Evolutionary conservation across 2,797 vertebrate genomes (phyloP).

Genomic region (Myotis findleyi): DNA sequence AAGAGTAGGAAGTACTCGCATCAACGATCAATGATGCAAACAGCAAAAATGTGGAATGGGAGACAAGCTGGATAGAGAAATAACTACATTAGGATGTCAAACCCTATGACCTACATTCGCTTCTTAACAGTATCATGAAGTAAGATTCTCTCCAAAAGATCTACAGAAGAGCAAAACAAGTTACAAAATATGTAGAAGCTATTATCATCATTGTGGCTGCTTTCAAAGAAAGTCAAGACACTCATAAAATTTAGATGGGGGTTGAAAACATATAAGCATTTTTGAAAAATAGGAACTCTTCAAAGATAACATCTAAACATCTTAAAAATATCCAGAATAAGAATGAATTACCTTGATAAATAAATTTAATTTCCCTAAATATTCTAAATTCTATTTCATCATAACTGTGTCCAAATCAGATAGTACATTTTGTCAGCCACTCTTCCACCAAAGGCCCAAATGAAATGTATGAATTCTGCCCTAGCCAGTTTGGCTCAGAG

Average conservation of each 20-base stretch:
- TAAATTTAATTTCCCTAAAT: neutral
- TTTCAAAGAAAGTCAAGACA: constrained; percentile 22
- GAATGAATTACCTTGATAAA: constrained; percentile 6
- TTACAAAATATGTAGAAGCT: neutral
- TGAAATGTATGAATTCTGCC: constrained; percentile 23
- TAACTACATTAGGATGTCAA: neutral
- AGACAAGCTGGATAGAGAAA: neutral
- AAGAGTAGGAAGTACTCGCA: neutral
- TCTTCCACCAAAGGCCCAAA: neutral
- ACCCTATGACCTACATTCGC: neutral
- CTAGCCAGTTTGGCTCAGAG: too few species aligned
- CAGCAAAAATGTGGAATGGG: neutral
- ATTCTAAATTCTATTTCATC: constrained; percentile 35
- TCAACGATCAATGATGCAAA: neutral
- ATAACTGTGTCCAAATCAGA: neutral
- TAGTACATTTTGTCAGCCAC: neutral
- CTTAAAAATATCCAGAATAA: constrained; percentile 32
- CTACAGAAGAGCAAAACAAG: neutral
- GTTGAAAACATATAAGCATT: constrained; percentile 41
- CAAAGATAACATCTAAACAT: neutral
- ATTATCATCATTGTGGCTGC: neutral
- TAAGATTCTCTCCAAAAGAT: neutral
- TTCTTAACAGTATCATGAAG: neutral
- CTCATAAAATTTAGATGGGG: constrained; percentile 4
- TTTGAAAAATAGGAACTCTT: constrained; percentile 16